Evolutionary conservation across 2,888 invertebrate genomes (phyloP), one percentile per base, ranked within the genome.

Genomic region (Macroteleia sp.): DNA sequence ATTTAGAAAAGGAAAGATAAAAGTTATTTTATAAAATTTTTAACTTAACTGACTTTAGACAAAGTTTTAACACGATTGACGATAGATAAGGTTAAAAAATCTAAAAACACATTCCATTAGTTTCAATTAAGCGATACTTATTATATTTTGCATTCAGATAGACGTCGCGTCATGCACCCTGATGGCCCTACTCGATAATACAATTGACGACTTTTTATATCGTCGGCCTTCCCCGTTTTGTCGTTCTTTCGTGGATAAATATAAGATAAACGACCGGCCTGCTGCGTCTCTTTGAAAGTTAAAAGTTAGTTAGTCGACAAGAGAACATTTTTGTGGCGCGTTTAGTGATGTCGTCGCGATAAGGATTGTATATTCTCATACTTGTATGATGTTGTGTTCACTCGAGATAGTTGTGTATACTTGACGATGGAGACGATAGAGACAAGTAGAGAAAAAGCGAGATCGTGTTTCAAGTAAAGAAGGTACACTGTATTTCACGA

Each of bases 341-440:
- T 32, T 54, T 36, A 54, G 50, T 50, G 69, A 69, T 69, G 57
- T 57, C 57, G 57, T 56, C 54, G 57, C 69, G 69, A 57, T 69
- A 69, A 69, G 69, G 57, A 69, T 50, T 69, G 69, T 69, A 57
- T 67, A 69, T 70, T 59, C 69, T 70, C 59, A 70, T 70, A 19
- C 69, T 59, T 42, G 50, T 70, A 59, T 70, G 42, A 59, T 59
- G 69, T 59, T 59, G 69, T 39, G 42, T 39, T 59, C 46, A 59
- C 42, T 69, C 52, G 69, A 59, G 41, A 70, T 59, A 59, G 39
- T 52, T 46, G 52, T 50, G n/a, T n/a, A 70, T 42, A 59, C 44
- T 48, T 48, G 59, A 57, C 32, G 42, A 59, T 46, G 39, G 42
- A 64, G 64, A 64, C 41, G 52, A 52, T n/a, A n/a, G n/a, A n/a